A percentile compares a stretch with the other conserved stretches of the same genome.
phyloP scores from a whole-genome alignment of 2,888 invertebrate genomes.

The Tortrix viridana region DNA sequence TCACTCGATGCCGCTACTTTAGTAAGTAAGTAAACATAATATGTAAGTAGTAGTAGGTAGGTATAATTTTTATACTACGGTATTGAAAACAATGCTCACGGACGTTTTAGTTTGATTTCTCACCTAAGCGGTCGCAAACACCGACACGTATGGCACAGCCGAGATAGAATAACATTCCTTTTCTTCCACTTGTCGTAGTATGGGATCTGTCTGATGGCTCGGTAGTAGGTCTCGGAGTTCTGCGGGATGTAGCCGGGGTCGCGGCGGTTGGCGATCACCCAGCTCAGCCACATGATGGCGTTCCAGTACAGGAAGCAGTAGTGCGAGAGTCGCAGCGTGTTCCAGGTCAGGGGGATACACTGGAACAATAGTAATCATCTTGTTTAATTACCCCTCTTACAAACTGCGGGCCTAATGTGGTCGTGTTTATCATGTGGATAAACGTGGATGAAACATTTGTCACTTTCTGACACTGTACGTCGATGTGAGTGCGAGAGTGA shows the following conservation, averaged over 20 bases:
- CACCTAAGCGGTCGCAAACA: slow-evolving; percentile 89
- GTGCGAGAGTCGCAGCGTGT: slow-evolving; percentile 92
- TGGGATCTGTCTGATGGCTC: slow-evolving; percentile 95
- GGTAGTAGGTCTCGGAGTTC: slow-evolving; percentile 95
- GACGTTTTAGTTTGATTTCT: neutral
- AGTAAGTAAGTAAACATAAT: too few species aligned
- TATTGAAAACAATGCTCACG: too few species aligned
- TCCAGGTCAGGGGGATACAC: slow-evolving; percentile 96
- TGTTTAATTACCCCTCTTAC: neutral
- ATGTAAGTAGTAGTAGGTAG: too few species aligned
- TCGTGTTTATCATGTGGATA: too few species aligned
- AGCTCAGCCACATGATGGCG: slow-evolving; percentile 96
- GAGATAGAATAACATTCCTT: slow-evolving; percentile 90
- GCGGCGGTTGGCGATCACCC: slow-evolving; percentile 94
- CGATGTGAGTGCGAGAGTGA: too few species aligned
- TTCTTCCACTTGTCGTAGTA: slow-evolving; percentile 97
- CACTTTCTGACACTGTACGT: too few species aligned
- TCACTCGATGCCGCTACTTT: too few species aligned
- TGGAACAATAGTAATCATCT: slow-evolving; percentile 55
- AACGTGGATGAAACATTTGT: too few species aligned
- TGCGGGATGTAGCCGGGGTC: slow-evolving; percentile 96
- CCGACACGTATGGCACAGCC: slow-evolving; percentile 95
- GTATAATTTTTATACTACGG: too few species aligned
- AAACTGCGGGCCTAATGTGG: neutral
- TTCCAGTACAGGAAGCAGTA: slow-evolving; percentile 96